A percentile compares a stretch with the other conserved stretches of the same genome.
phyloP scores from a whole-genome alignment of 1,140 invertebrate genomes.

The Notospermus geniculatus region DNA sequence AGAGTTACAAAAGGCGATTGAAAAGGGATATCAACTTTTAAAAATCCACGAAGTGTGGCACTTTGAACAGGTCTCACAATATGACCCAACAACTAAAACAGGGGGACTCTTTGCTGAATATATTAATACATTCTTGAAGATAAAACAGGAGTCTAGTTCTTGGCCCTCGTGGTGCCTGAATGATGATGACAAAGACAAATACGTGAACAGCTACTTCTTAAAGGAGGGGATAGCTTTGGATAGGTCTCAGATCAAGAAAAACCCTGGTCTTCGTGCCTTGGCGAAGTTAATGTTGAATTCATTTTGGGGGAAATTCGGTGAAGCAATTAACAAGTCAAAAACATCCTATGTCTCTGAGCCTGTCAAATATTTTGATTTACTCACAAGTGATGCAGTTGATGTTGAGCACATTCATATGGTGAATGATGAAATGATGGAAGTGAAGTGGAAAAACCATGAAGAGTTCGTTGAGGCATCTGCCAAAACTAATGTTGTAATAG shows the following conservation, averaged over 20 bases:
- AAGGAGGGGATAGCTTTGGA: not conserved
- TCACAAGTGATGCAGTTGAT: not conserved
- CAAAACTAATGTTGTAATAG: not conserved
- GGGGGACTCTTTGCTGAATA: slow-evolving; percentile 25
- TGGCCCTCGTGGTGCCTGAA: slow-evolving; percentile 20
- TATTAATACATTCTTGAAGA: slow-evolving; percentile 31
- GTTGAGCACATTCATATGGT: not conserved
- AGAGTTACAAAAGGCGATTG: slow-evolving; percentile 48
- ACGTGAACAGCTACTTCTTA: not conserved
- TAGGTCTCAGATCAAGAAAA: not conserved
- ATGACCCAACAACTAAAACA: too few relatives aligned
- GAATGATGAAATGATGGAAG: not conserved
- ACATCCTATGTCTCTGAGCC: not conserved
- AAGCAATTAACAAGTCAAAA: not conserved
- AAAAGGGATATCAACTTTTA: slow-evolving; percentile 46
- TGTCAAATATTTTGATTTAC: not conserved
- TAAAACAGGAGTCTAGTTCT: slow-evolving; percentile 32
- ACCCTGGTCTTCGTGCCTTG: not conserved
- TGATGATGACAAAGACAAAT: not conserved
- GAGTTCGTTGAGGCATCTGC: slow-evolving; percentile 19
- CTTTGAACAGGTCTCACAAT: slow-evolving; percentile 27
- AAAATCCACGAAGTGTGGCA: slow-evolving; percentile 51
- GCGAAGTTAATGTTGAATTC: not conserved
- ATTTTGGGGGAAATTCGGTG: not conserved
- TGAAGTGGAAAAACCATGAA: not conserved